Evolutionary conservation across 2,797 vertebrate genomes (phyloP).

Genomic region (Aratinga solstitialis): DNA sequence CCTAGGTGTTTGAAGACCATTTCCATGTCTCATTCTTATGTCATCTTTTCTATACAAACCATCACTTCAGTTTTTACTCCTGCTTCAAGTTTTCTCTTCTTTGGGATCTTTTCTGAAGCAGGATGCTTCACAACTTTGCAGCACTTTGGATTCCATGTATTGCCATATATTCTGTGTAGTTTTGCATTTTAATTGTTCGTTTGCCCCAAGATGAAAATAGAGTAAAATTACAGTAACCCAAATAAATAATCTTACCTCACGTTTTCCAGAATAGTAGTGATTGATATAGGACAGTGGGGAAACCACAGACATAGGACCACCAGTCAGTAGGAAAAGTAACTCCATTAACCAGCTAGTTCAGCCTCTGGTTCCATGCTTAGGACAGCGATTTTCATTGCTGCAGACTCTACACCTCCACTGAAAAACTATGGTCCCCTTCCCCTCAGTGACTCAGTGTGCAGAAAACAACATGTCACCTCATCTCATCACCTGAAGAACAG

Average conservation of each 20-base stretch:
- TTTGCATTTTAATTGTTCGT: not conserved
- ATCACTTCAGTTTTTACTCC: not conserved
- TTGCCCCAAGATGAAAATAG: not conserved
- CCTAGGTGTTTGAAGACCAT: not conserved
- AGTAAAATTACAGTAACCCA: not conserved
- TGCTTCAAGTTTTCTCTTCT: not conserved
- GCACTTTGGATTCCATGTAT: not conserved
- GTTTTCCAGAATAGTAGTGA: not conserved
- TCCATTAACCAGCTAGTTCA: not conserved
- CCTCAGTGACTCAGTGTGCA: not conserved
- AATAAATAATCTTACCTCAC: not conserved
- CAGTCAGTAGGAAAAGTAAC: not conserved
- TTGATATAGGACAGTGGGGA: not conserved
- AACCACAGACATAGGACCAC: not conserved
- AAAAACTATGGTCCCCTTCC: not conserved
- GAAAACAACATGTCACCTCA: not conserved
- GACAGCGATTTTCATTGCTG: not conserved
- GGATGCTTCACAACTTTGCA: not conserved
- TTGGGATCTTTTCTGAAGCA: not conserved
- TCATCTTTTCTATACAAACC: not conserved
- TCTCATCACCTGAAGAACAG: not conserved
- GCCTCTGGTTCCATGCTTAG: not conserved
- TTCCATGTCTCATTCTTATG: not conserved
- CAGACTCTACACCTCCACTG: not conserved
- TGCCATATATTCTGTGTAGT: not conserved